phyloP scores from a whole-genome alignment of 2,888 invertebrate genomes.

The Galeruca laticollis region DNA sequence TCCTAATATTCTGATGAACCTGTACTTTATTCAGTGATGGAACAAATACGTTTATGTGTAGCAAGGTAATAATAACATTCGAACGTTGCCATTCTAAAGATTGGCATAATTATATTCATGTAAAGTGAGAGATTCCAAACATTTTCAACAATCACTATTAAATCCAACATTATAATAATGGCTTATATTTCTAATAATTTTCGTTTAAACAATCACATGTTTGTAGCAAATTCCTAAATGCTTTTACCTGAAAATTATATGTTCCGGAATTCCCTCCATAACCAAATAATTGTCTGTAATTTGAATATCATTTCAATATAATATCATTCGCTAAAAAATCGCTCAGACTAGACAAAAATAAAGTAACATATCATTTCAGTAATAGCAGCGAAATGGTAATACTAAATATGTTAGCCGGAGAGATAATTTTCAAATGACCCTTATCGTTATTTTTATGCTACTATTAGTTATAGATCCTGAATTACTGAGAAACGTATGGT shows the following conservation, averaged over 20 bases:
- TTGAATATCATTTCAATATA: conserved; percentile 23
- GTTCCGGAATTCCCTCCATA: background rate
- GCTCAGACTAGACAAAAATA: conserved; percentile 6
- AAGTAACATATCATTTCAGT: conserved; percentile 20
- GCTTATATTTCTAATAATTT: too few relatives aligned
- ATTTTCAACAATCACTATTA: too few relatives aligned
- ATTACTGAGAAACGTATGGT: background rate
- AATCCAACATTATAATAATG: too few relatives aligned
- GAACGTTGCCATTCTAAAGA: too few relatives aligned
- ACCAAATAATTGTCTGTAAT: conserved; percentile 14
- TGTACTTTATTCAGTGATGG: too few relatives aligned
- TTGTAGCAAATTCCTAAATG: background rate
- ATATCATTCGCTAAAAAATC: conserved; percentile 23
- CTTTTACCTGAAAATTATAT: conserved; percentile 10
- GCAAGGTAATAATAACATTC: too few relatives aligned
- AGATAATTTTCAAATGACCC: conserved; percentile 7
- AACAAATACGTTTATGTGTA: too few relatives aligned
- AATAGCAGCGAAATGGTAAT: conserved; percentile 1
- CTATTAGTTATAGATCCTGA: conserved; percentile 3
- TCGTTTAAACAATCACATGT: background rate
- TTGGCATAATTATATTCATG: too few relatives aligned
- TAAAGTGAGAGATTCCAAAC: too few relatives aligned
- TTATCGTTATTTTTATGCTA: conserved; percentile 6
- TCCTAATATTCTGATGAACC: too few relatives aligned
- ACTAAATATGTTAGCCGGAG: background rate